Percentiles rank a stretch among this genome's conserved stretches.
Conservation (phyloP, 2,888 invertebrate species). For the Platycnemis pennipes region DNA sequence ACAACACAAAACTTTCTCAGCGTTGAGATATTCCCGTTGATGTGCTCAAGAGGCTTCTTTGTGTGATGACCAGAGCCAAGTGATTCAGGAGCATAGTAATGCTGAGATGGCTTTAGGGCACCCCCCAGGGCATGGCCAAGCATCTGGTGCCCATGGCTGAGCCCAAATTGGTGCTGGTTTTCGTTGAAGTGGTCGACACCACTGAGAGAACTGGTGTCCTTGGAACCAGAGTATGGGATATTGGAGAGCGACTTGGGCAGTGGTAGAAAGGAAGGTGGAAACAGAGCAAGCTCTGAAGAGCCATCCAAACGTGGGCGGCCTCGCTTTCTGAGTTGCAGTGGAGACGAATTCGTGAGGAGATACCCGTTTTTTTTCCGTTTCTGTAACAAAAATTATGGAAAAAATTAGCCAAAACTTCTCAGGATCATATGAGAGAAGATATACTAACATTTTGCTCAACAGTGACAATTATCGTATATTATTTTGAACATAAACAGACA, state of each 20-base stretch:
- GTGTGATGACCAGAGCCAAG: constrained; percentile 33
- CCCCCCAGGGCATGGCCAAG: constrained; percentile 60
- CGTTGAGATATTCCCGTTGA: constrained; percentile 42
- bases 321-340: constrained; percentile 40
- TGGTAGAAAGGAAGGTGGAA: constrained; percentile 46
- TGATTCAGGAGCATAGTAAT: constrained; percentile 51
- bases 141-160: constrained; percentile 46
- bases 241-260: constrained; percentile 53
- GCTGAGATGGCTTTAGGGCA: constrained; percentile 53
- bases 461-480: too few relatives aligned
- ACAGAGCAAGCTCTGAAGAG: constrained; percentile 43
- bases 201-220: neutral
- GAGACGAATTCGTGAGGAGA: constrained; percentile 47
- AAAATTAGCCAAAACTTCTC: too few relatives aligned
- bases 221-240: neutral
- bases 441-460: too few relatives aligned
- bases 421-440: too few relatives aligned
- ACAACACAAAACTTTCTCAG: constrained; percentile 47
- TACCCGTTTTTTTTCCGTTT: constrained; percentile 66
- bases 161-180: constrained; percentile 47
- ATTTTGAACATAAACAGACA: too few relatives aligned
- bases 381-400: neutral
- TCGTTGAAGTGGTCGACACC: constrained; percentile 56
- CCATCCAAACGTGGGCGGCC: constrained; percentile 57
- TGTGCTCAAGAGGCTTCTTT: constrained; percentile 60